These are phyloP conservation scores for Crocuta crocuta DNA, from an alignment of 2,113 vertebrate species.

Conservation along the genomic window DNA sequence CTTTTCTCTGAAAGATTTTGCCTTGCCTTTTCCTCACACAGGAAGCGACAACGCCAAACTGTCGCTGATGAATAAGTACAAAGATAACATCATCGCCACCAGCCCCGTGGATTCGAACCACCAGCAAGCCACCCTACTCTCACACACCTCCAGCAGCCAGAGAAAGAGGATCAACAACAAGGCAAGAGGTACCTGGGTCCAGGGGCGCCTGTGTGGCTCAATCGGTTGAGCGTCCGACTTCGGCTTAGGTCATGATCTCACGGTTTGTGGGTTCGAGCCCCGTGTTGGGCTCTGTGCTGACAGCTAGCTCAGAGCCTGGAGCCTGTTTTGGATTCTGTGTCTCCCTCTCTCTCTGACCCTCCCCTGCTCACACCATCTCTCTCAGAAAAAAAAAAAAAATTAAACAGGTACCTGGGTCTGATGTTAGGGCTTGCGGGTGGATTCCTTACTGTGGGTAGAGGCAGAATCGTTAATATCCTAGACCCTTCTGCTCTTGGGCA, in stretches of 20 bases:
- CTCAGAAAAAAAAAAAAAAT: no score
- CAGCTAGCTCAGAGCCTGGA: no score
- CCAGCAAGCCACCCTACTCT: slow-evolving; percentile 96
- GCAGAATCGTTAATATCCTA: no score
- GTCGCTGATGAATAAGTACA: slow-evolving; percentile 99
- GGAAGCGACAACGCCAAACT: slow-evolving; percentile 97
- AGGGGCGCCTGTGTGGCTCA: no score
- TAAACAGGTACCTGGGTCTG: slow-evolving; percentile 84
- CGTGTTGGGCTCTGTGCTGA: no score
- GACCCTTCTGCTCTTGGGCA: fast-evolving
- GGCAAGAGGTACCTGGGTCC: slow-evolving; percentile 89
- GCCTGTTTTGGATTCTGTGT: no score
- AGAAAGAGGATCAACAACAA: slow-evolving; percentile 98
- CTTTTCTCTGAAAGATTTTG: slow-evolving; percentile 71
- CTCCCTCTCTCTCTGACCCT: no score
- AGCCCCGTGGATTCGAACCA: slow-evolving; percentile 97
- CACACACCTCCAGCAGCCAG: slow-evolving; percentile 96
- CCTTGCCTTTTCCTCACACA: slow-evolving; percentile 83
- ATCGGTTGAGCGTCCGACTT: no score
- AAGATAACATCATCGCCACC: slow-evolving; percentile 98
- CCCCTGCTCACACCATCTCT: no score
- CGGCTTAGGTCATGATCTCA: no score
- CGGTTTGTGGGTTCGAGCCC: no score
- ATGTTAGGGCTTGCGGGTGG: not conserved
- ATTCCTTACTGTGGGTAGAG: not conserved